Conservation (phyloP, 2,113 vertebrate species). For the Prolemur simus region DNA sequence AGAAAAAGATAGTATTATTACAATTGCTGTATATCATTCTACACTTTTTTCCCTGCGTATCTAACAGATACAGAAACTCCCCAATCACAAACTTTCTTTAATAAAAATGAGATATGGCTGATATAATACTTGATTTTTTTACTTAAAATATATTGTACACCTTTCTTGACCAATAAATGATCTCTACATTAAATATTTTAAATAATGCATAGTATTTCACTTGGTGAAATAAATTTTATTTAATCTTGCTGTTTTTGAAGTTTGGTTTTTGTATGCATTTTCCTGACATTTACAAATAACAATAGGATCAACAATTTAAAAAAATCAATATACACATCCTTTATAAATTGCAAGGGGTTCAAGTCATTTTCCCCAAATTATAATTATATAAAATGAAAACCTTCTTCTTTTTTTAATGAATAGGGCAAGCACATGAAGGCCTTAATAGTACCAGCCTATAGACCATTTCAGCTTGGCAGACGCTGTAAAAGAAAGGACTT, state of each 20-base stretch:
- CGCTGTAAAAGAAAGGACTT: not conserved
- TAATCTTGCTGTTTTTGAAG: not conserved
- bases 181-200: not conserved
- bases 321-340: not conserved
- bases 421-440: not conserved
- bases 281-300: not conserved
- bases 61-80: not conserved
- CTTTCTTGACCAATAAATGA: not conserved
- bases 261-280: not conserved
- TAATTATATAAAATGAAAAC: not conserved
- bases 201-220: not conserved
- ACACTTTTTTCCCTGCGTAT: not conserved
- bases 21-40: not conserved
- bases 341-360: not conserved
- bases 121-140: not conserved
- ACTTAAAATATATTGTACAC: not conserved
- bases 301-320: not conserved
- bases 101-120: not conserved
- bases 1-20: not conserved
- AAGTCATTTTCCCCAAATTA: not conserved
- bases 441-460: not conserved
- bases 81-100: not conserved
- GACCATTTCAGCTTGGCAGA: not conserved
- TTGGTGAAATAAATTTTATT: not conserved
- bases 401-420: not conserved